Conservation (phyloP, 1,140 invertebrate species). For the Druon quercuslanigerum region DNA sequence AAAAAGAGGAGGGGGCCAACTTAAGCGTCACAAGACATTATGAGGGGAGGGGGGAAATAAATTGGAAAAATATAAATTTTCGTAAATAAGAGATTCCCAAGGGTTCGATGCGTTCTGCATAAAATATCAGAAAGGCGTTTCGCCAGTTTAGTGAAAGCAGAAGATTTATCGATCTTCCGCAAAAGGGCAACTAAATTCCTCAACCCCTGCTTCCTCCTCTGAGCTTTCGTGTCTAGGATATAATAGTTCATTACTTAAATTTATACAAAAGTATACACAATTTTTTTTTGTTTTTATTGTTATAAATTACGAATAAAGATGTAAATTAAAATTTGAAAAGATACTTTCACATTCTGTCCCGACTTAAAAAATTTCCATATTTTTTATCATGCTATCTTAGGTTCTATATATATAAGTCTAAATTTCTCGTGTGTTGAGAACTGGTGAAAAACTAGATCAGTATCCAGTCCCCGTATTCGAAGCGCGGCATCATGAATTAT, state of each 20-base stretch:
- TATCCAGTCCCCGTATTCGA: slow-evolving; percentile 6
- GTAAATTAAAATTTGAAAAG: background rate
- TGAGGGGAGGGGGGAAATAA: too few species aligned
- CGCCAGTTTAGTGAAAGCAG: background rate
- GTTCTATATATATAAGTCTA: background rate
- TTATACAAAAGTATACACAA: background rate
- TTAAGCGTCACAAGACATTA: too few species aligned
- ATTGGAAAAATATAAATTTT: too few species aligned
- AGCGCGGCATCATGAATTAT: slow-evolving; percentile 18
- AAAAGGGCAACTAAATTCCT: background rate
- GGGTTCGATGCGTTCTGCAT: background rate
- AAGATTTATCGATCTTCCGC: background rate
- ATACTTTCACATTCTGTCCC: background rate
- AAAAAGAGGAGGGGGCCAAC: too few species aligned
- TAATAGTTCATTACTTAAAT: slow-evolving; percentile 3
- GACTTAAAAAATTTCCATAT: background rate
- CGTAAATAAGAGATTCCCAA: background rate
- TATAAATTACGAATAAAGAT: background rate
- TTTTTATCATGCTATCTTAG: background rate
- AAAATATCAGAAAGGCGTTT: slow-evolving; percentile 1
- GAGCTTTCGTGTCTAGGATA: background rate
- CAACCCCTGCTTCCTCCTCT: background rate
- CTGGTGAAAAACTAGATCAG: slow-evolving; percentile 5
- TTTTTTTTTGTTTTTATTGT: background rate
- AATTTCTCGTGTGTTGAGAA: slow-evolving; percentile 21